phyloP scores from a whole-genome alignment of 2,113 vertebrate genomes.

The Hypanus sabinus region DNA sequence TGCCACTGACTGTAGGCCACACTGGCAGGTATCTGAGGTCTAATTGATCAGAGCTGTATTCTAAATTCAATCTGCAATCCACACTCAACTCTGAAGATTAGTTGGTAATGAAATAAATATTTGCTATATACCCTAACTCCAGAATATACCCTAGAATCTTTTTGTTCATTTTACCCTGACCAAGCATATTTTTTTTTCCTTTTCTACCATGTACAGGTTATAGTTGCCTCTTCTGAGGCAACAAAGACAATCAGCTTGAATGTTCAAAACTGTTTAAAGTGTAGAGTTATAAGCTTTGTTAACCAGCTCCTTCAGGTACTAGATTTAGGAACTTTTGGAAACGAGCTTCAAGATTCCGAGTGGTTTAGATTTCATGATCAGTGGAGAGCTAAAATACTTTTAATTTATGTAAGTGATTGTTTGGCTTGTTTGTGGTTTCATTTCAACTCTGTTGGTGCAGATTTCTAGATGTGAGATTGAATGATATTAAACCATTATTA shows the following conservation, averaged over 20 bases:
- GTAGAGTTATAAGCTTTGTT: not conserved
- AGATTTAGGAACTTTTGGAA: not conserved
- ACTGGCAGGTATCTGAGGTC: too few relatives aligned
- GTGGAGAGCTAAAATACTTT: not conserved
- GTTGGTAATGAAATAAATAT: too few relatives aligned
- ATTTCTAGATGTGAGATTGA: not conserved
- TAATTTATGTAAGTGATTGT: not conserved
- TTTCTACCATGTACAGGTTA: not conserved
- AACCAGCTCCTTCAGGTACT: not conserved
- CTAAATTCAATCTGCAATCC: too few relatives aligned
- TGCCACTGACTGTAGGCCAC: too few relatives aligned
- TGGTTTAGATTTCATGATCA: not conserved
- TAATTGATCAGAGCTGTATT: too few relatives aligned
- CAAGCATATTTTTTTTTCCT: not conserved
- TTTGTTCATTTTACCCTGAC: not conserved
- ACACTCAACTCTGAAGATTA: too few relatives aligned
- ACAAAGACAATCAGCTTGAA: not conserved
- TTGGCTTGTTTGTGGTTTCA: not conserved
- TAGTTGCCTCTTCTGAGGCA: not conserved
- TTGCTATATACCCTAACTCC: too few relatives aligned
- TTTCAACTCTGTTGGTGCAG: conserved; percentile 3
- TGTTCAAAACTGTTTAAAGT: not conserved
- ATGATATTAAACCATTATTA: not conserved
- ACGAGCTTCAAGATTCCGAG: not conserved
- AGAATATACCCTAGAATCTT: not conserved